Percentiles rank a stretch among this genome's conserved stretches.
These are phyloP conservation scores for Columba livia DNA, from an alignment of 2,113 vertebrate genomes.

Conservation along the genomic window DNA sequence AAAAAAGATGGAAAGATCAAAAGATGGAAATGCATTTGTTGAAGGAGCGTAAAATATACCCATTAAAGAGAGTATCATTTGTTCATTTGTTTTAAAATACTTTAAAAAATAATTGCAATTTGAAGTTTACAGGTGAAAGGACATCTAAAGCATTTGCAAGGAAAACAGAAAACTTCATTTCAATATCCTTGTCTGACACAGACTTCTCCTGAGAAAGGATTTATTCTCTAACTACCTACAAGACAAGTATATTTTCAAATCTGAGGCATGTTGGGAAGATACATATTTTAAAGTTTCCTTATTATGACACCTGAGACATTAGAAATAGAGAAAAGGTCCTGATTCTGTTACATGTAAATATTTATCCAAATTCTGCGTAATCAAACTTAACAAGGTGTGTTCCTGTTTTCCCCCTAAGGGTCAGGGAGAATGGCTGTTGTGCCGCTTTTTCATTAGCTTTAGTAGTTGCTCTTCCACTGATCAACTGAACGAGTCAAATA, in stretches of 20 bases:
- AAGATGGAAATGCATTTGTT: not conserved
- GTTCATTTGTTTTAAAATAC: not conserved
- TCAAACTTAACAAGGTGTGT: not conserved
- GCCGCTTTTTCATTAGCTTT: not conserved
- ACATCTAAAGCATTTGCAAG: not conserved
- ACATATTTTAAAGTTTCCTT: not conserved
- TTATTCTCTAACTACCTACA: not conserved
- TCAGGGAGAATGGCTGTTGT: not conserved
- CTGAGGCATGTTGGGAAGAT: not conserved
- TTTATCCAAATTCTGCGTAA: not conserved
- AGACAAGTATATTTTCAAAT: not conserved
- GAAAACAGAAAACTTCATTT: not conserved
- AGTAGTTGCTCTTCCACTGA: not conserved
- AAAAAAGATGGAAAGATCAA: too few species aligned
- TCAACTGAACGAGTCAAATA: not conserved
- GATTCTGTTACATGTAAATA: not conserved
- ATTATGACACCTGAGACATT: not conserved
- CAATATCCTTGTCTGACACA: not conserved
- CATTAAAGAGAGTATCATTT: not conserved
- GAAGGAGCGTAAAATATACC: not conserved
- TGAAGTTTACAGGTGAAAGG: fast-evolving
- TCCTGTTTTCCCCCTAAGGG: not conserved
- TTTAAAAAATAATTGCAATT: not conserved
- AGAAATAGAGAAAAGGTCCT: not conserved
- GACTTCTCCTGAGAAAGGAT: not conserved